A percentile compares a stretch with the other conserved stretches of the same genome.
phyloP scores from a whole-genome alignment of 1,140 invertebrate genomes.

The Andrena cerasifolii region DNA sequence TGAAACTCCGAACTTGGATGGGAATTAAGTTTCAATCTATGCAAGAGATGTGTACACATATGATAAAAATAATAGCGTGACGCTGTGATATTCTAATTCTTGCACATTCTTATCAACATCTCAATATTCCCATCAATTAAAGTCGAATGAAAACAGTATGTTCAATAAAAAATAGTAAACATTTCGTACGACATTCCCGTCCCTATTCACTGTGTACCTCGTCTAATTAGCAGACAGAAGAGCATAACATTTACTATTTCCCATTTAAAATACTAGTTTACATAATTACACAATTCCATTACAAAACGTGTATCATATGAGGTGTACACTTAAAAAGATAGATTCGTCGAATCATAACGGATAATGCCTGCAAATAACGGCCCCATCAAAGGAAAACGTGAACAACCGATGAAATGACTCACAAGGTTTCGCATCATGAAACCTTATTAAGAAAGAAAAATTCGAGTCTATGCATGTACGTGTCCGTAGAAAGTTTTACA shows the following conservation, averaged over 20 bases:
- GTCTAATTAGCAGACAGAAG: neutral
- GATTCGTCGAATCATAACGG: neutral
- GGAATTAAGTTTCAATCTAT: neutral
- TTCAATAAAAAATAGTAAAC: slow-evolving; percentile 41
- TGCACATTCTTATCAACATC: neutral
- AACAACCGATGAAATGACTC: neutral
- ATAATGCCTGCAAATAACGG: neutral
- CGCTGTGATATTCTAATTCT: neutral
- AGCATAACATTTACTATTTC: slow-evolving; percentile 44
- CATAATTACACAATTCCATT: slow-evolving; percentile 16
- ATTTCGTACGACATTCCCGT: neutral
- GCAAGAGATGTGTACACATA: neutral
- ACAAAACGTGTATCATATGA: slow-evolving; percentile 13
- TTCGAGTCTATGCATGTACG: neutral
- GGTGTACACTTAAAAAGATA: slow-evolving; percentile 17
- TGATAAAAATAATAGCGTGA: slow-evolving; percentile 5
- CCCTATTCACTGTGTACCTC: neutral
- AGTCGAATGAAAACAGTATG: slow-evolving; percentile 6
- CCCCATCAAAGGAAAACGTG: neutral
- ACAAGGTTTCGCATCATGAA: neutral
- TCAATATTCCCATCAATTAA: neutral
- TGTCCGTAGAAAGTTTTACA: slow-evolving; percentile 66
- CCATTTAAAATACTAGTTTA: slow-evolving; percentile 26
- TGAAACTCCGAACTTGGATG: neutral
- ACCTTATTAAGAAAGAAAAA: slow-evolving; percentile 26